Conservation (phyloP, 2,113 vertebrate species). For the Pholis gunnellus region DNA sequence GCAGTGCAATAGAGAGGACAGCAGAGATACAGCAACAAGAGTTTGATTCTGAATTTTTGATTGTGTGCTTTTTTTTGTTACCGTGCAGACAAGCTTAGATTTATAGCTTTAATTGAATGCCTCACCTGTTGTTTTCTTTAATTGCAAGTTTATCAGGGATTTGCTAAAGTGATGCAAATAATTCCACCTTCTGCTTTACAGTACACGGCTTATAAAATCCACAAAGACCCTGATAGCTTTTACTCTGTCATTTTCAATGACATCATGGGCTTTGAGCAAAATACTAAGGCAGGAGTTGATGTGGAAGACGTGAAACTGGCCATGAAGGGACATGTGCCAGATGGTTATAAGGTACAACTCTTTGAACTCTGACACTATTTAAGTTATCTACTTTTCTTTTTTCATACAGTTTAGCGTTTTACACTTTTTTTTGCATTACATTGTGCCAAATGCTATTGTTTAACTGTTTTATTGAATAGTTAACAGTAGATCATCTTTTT, state of each 20-base stretch:
- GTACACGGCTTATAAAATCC: slow-evolving; percentile 48
- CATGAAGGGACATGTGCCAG: slow-evolving; percentile 49
- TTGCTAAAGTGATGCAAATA: background rate
- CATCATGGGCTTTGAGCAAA: slow-evolving; percentile 51
- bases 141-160: no score
- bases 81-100: no score
- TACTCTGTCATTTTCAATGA: slow-evolving; percentile 51
- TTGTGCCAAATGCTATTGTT: background rate
- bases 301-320: slow-evolving; percentile 44
- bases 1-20: no score
- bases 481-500: background rate
- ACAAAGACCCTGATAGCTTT: rapidly evolving
- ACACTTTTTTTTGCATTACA: background rate
- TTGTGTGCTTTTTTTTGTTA: no score
- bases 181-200: slow-evolving; percentile 3
- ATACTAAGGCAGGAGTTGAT: rapidly evolving
- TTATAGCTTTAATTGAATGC: no score
- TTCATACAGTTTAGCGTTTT: background rate
- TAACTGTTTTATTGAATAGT: background rate
- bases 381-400: background rate
- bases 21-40: no score
- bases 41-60: no score
- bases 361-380: background rate
- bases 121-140: no score
- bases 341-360: slow-evolving; percentile 43